phyloP scores from a whole-genome alignment of 2,113 vertebrate genomes.

The Gymnogyps californianus region DNA sequence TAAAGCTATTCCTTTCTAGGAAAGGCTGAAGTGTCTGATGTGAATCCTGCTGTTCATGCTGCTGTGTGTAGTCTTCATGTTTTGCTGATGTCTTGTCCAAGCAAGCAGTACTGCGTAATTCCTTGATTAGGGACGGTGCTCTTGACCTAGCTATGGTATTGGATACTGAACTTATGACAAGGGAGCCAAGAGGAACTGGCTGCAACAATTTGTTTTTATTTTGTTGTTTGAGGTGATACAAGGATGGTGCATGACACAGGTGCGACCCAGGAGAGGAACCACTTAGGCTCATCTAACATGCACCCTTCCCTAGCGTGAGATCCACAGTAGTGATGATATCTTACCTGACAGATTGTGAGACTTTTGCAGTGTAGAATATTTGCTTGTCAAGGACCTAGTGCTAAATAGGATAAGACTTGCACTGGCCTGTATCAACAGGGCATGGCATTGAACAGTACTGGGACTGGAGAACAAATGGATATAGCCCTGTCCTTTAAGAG shows the following conservation, averaged over 20 bases:
- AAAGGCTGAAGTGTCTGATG: background rate
- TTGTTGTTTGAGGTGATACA: background rate
- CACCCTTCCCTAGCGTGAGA: rapidly evolving
- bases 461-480: background rate
- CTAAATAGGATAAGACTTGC: background rate
- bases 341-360: background rate
- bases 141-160: background rate
- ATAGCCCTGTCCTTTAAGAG: background rate
- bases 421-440: background rate
- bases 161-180: background rate
- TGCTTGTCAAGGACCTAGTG: background rate
- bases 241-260: background rate
- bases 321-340: rapidly evolving
- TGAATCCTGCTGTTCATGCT: background rate
- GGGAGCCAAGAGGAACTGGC: background rate
- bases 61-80: background rate
- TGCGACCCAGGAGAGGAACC: background rate
- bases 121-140: background rate
- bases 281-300: background rate
- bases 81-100: background rate
- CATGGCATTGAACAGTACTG: background rate
- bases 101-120: background rate
- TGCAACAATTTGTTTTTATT: background rate
- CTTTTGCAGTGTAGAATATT: background rate
- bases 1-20: background rate